Evolutionary conservation across 1,140 invertebrate genomes (phyloP), one percentile per base, ranked within the genome.

Genomic region (Drosophila tani): DNA sequence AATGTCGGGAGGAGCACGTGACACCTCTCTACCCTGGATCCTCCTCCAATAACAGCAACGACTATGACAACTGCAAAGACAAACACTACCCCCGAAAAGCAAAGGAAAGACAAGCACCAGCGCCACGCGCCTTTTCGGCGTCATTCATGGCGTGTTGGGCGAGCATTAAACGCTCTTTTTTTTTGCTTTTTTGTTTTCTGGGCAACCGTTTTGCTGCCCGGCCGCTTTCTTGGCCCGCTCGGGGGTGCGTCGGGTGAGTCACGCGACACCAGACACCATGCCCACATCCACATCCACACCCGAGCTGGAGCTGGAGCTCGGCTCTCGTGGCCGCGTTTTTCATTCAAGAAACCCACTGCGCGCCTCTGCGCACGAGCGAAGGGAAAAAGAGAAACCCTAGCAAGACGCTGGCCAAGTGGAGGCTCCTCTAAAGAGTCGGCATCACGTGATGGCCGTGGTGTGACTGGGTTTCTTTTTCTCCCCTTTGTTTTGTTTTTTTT

Each of bases 91-190:
- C 27, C 24, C 47, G 43, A 79, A 62, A 53, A 73, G 59, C 29
- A 38, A 55, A 29, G 27, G 27, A 38, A 55, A 38, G 17, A 21
- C 15, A 55, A 40, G 21, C 53, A 40, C 17, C 35, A 53, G 32
- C n/a, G 62, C 47, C 75, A 76, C 62, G 75, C 86, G 86, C 68
- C 86, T 82, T 80, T 91, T 85, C 66, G 86, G 86, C 86, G 86
- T 90, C 86, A 90, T 91, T 91, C 79, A 91, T 91, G 82, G 68
- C 86, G 82, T 90, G 86, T 74, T 80, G 73, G 57, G 15, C 47
- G 79, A 49, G 68, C 67, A 91, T 86, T 82, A 90, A 68, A 73
- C 78, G 73, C 63, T 63, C 63, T 87, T 65, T 69, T 53, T 51
- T 77, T 55, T 35, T 7, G 29, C 1, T 35, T 47, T 27, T 45